Conservation (phyloP, 2,888 invertebrate species). For the Magallana nippona region DNA sequence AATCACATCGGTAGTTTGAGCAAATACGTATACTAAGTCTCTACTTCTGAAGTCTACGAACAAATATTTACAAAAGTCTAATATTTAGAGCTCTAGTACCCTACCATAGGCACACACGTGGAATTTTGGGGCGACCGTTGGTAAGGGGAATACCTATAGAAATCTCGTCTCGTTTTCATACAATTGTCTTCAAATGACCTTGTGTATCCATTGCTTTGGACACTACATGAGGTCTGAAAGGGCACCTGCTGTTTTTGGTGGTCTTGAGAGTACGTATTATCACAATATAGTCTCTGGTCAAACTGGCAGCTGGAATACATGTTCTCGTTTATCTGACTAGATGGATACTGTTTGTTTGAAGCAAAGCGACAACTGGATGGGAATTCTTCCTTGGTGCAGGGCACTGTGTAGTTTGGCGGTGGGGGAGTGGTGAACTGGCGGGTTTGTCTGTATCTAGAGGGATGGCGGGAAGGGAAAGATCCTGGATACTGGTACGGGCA, state of each 20-base stretch:
- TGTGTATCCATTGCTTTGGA: slow-evolving; percentile 10
- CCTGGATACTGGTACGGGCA: slow-evolving; percentile 32
- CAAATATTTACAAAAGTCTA: too few relatives aligned
- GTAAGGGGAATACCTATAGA: slow-evolving; percentile 37
- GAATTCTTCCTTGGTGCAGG: background rate
- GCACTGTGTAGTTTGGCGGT: slow-evolving; percentile 28
- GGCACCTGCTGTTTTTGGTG: slow-evolving; percentile 16
- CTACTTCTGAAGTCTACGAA: background rate
- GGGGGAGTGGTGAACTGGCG: slow-evolving; percentile 17
- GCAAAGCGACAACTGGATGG: slow-evolving; percentile 32
- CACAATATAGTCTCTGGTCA: slow-evolving; percentile 2
- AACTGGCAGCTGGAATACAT: slow-evolving; percentile 31
- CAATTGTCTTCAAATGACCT: slow-evolving; percentile 23
- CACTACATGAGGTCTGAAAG: slow-evolving; percentile 3
- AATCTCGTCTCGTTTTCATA: slow-evolving; percentile 19
- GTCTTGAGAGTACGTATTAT: slow-evolving; percentile 4
- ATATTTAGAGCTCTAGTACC: background rate
- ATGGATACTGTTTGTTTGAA: slow-evolving; percentile 24
- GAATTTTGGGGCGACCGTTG: slow-evolving; percentile 4
- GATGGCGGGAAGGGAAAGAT: slow-evolving; percentile 21
- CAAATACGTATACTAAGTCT: background rate
- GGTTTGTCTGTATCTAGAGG: background rate
- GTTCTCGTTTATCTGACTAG: slow-evolving; percentile 16
- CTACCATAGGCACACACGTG: slow-evolving; percentile 7
- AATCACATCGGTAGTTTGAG: slow-evolving; percentile 18